These are phyloP conservation scores for Gila robusta DNA, from an alignment of 2,797 vertebrate species.

Conservation along the genomic window DNA sequence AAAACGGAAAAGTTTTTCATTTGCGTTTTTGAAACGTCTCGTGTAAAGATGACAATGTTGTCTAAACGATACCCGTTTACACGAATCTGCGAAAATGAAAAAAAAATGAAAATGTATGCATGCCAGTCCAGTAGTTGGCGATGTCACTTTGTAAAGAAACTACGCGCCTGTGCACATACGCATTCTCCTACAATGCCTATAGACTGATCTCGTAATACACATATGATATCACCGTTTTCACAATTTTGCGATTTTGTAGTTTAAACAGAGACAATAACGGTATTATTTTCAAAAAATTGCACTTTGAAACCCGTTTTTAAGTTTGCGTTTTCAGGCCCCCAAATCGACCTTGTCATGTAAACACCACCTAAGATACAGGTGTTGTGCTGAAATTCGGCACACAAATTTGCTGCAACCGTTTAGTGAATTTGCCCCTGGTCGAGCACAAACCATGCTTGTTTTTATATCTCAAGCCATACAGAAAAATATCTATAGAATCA, in stretches of 20 bases:
- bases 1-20: accelerated
- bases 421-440: neutral
- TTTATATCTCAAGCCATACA: neutral
- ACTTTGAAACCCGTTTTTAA: no score
- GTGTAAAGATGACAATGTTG: no score
- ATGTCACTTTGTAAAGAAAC: neutral
- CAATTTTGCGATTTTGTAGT: neutral
- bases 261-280: no score
- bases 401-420: neutral
- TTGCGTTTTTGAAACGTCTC: neutral
- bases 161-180: neutral
- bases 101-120: neutral
- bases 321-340: neutral
- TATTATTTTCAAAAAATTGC: no score
- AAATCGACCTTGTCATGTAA: neutral
- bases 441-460: neutral
- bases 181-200: no score
- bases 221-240: neutral
- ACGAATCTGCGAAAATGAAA: neutral
- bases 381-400: neutral
- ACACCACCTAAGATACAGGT: neutral
- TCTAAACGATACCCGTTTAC: neutral
- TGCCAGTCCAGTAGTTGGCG: neutral
- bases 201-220: neutral
- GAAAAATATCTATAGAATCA: neutral